Evolutionary conservation across 1,140 invertebrate genomes (phyloP).

Genomic region (Drosophila paulistorum): DNA sequence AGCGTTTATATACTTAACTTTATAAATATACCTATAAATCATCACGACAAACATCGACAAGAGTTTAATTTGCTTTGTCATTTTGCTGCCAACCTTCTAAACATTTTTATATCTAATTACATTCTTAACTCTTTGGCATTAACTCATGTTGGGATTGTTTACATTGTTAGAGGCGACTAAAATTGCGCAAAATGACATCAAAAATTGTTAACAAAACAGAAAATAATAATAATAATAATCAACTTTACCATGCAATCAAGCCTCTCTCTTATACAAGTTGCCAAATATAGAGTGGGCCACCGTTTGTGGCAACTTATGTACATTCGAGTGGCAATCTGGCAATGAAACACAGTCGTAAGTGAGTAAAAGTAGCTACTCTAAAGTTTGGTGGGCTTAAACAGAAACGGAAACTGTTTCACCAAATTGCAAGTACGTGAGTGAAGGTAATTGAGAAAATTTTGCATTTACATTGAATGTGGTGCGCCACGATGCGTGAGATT

Average conservation of each 20-base stretch:
- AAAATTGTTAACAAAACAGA: slow-evolving; percentile 43
- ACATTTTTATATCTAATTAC: slow-evolving; percentile 27
- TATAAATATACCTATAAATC: neutral
- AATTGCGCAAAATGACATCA: slow-evolving; percentile 56
- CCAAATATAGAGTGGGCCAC: slow-evolving; percentile 64
- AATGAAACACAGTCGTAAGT: slow-evolving; percentile 11
- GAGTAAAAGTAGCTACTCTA: slow-evolving; percentile 57
- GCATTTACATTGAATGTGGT: slow-evolving; percentile 49
- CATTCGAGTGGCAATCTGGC: slow-evolving; percentile 33
- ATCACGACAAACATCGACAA: neutral
- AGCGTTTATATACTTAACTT: neutral
- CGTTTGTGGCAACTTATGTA: slow-evolving; percentile 42
- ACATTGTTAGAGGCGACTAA: slow-evolving; percentile 25
- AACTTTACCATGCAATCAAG: slow-evolving; percentile 37
- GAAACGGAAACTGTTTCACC: slow-evolving; percentile 9
- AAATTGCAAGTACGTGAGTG: slow-evolving; percentile 59
- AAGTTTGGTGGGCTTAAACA: slow-evolving; percentile 31
- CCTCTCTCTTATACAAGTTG: slow-evolving; percentile 47
- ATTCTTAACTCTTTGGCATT: slow-evolving; percentile 38
- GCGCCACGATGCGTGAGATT: slow-evolving; percentile 67
- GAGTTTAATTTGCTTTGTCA: neutral
- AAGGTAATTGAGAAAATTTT: slow-evolving; percentile 59
- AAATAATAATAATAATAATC: slow-evolving; percentile 44
- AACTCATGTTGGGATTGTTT: slow-evolving; percentile 32
- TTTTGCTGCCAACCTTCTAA: too few species aligned